Base-by-base conservation (phyloP, 2,113 vertebrate genomes). In the Hassar affinis region DNA sequence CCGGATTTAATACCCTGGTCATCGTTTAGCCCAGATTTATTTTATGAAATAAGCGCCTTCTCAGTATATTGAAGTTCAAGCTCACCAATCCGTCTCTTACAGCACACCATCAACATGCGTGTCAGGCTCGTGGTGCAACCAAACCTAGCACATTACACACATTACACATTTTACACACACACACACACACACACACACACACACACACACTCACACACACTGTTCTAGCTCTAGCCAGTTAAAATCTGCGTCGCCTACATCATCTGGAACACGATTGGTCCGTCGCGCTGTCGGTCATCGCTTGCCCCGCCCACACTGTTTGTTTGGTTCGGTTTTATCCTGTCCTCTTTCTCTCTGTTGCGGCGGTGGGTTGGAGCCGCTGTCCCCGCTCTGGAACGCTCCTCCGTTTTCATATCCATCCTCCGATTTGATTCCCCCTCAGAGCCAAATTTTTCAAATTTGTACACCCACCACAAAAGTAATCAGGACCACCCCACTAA, bases 281-380 rank as follows among this genome's bases (percentile, higher is more conserved):
- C 0, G 33, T 0, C 0, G 0, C 18, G 0, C 20, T 86, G 87
- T 88, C 91, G 6, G 51, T 93, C 84, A 47, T 3, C 0, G 0
- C 0, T 69, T 64, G 86, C 87, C 92, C 91, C 92, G 91, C 84
- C 92, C 80, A 90, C 90, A 89, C 90, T 90, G 88, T 91, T 33
- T 91, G 91, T 93, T 94, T 94, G 92, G 94, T 83, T 69, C 75
- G 72, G 1, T 30, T 49, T 56, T 17, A 68, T 66, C 72, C 81
- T 89, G 80, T 82, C 61, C 87, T 90, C 91, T 90, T 89, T 89
- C 90, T 93, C 92, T 93, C 91, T 91, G 91, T 92, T 89, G 80
- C 93, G 90, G 93, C 93, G 91, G 92, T 93, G 93, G 90, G 92
- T 94, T 90, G 93, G 92, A 93, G 92, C 94, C 92, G 93, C 92